A percentile compares a stretch with the other conserved stretches of the same genome.
Conservation (phyloP, 2,888 invertebrate species). For the Sericinus montela region DNA sequence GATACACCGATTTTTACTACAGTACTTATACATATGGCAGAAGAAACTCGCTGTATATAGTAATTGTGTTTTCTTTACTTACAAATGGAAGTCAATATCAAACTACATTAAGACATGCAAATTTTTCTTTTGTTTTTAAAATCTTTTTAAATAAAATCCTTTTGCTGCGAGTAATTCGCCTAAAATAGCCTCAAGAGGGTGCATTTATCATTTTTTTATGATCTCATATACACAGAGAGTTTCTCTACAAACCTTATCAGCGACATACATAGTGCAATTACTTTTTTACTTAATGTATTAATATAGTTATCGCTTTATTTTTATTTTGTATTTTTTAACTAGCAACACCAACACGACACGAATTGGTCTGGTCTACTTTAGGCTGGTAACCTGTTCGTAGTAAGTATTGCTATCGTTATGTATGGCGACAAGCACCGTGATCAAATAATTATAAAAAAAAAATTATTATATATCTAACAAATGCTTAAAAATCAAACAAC, state of each 20-base stretch:
- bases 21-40: slow-evolving; percentile 27
- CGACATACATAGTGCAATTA: slow-evolving; percentile 50
- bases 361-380: slow-evolving; percentile 63
- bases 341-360: slow-evolving; percentile 71
- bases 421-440: slow-evolving; percentile 15
- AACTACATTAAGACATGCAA: not conserved
- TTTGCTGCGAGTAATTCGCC: not conserved
- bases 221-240: slow-evolving; percentile 18
- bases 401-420: slow-evolving; percentile 63
- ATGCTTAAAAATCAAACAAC: slow-evolving; percentile 9
- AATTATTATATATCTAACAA: slow-evolving; percentile 14
- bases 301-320: slow-evolving; percentile 37
- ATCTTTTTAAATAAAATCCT: not conserved
- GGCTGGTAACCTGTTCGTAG: slow-evolving; percentile 50
- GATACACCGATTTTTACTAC: slow-evolving; percentile 47
- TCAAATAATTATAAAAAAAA: slow-evolving; percentile 6
- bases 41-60: slow-evolving; percentile 19
- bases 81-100: not conserved
- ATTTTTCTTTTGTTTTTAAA: not conserved
- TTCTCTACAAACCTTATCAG: slow-evolving; percentile 34
- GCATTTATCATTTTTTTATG: not conserved
- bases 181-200: not conserved
- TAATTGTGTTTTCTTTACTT: not conserved
- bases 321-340: slow-evolving; percentile 38
- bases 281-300: slow-evolving; percentile 39